Base-by-base conservation (phyloP, 2,113 vertebrate species). In the Grammomys dolichurus region DNA sequence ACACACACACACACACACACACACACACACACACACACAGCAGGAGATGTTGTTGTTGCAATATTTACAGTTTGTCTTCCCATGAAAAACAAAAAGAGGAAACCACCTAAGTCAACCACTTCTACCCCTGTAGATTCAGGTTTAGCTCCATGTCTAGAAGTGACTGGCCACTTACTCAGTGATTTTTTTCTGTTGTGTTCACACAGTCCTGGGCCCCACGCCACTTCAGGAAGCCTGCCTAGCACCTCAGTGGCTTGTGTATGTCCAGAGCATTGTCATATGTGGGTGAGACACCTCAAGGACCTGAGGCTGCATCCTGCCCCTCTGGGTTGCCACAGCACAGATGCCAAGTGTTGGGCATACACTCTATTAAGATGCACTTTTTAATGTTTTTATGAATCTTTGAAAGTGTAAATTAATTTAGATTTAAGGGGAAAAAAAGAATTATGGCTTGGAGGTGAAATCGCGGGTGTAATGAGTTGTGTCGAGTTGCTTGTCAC, bases 401-500 rank as follows among this genome's bases (percentile, higher is more conserved):
- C 80, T 16, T 36, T 46, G 51, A 28, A 94, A 94, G 31, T 78
- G 70, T 78, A 31, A 76, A 90, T 85, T 28, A 69, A 77, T 73
- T 89, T 89, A 81, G 36, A 51, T 60, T 40, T 73, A 88, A 40
- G 20, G 22, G 11, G 10, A 5, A 51, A 54, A 72, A 69, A 65
- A 31, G 56, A 84, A 85, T 10, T n/a, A 46, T 51, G 54, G 20
- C 8, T 86, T 95, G 28, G 48, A 67, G 81, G 89, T 51, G 91
- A 85, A 73, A 56, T 13, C n/a, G 12, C 63, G 26, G 73, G 17
- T 75, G 77, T 40, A 86, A 36, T 69, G 54, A 85, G 54, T 16
- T 81, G 63, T 87, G 84, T 92, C 78, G 24, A 54, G 76, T 96
- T 33, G 75, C 43, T 10, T 65, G 87, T 89, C 91, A 51, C 65